These are phyloP conservation scores for Hydrozoanthus gracilis DNA, from an alignment of 92 coral and sea anemone species.

Conservation along the genomic window DNA sequence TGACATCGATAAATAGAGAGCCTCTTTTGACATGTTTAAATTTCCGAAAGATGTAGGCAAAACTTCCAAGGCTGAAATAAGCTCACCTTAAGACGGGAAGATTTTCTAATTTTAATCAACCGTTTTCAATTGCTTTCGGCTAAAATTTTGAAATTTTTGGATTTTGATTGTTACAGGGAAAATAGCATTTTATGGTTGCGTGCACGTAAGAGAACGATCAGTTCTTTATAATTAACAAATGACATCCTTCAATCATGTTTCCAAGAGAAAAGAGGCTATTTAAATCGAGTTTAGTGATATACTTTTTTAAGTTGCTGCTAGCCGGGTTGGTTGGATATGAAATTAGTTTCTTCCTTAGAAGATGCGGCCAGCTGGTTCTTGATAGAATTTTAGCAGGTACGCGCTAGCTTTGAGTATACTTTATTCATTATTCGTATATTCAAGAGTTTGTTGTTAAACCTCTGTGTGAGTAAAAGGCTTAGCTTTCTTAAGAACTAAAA, in stretches of 20 bases:
- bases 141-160: not conserved
- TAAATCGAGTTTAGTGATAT: not conserved
- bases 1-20: not conserved
- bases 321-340: too few relatives aligned
- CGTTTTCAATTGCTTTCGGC: not conserved
- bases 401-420: too few relatives aligned
- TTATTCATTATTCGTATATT: too few relatives aligned
- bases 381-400: too few relatives aligned
- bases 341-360: too few relatives aligned
- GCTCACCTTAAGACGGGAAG: not conserved
- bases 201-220: not conserved
- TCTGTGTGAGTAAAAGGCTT: too few relatives aligned
- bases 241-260: constrained; percentile 14
- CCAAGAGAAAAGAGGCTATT: not conserved
- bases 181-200: not conserved
- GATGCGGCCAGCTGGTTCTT: too few relatives aligned
- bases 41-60: not conserved
- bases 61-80: not conserved
- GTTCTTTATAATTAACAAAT: not conserved
- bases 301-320: too few relatives aligned
- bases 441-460: too few relatives aligned
- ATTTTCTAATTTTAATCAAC: not conserved
- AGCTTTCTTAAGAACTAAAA: too few relatives aligned
- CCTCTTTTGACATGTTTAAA: constrained; percentile 22
- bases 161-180: too few relatives aligned